A percentile compares a stretch with the other conserved stretches of the same genome.
Conservation (phyloP, 92 coral and sea anemone species). For the Parazoanthus atlanticus region DNA sequence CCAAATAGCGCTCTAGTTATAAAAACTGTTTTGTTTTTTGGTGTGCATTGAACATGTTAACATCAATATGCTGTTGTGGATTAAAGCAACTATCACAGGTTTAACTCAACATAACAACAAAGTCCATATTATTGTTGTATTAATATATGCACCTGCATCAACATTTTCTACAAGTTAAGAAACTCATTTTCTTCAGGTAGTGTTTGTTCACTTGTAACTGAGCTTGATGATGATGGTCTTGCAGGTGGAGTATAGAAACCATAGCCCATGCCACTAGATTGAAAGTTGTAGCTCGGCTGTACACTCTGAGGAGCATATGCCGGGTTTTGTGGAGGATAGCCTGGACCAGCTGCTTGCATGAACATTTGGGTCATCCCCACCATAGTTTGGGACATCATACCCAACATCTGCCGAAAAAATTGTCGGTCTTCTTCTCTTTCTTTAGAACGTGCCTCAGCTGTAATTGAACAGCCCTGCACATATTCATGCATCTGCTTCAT, state of each 20-base stretch:
- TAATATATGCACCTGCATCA: background rate
- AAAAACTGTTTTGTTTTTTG: too few relatives aligned
- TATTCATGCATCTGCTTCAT: slow-evolving; percentile 48
- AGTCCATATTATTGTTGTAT: background rate
- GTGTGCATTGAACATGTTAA: background rate
- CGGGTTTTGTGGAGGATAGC: slow-evolving; percentile 47
- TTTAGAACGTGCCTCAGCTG: slow-evolving; percentile 45
- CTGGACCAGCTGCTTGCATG: slow-evolving; percentile 45
- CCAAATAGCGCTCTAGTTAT: background rate
- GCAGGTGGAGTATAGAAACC: slow-evolving; percentile 50
- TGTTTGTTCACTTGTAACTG: slow-evolving; percentile 41
- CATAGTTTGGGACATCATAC: slow-evolving; percentile 56
- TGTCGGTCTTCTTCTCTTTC: slow-evolving; percentile 60
- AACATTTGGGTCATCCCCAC: slow-evolving; percentile 62
- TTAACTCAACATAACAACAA: background rate
- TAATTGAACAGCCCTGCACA: slow-evolving; percentile 38
- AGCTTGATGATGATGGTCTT: slow-evolving; percentile 55
- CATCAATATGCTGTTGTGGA: background rate
- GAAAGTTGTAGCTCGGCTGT: slow-evolving; percentile 37
- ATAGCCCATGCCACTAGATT: slow-evolving; percentile 37
- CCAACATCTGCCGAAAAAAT: slow-evolving; percentile 50
- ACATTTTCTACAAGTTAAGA: background rate
- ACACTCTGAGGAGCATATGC: slow-evolving; percentile 42
- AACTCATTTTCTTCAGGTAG: background rate
- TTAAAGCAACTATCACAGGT: background rate